phyloP scores from a whole-genome alignment of 2,888 invertebrate genomes.

The Dioctria rufipes region DNA sequence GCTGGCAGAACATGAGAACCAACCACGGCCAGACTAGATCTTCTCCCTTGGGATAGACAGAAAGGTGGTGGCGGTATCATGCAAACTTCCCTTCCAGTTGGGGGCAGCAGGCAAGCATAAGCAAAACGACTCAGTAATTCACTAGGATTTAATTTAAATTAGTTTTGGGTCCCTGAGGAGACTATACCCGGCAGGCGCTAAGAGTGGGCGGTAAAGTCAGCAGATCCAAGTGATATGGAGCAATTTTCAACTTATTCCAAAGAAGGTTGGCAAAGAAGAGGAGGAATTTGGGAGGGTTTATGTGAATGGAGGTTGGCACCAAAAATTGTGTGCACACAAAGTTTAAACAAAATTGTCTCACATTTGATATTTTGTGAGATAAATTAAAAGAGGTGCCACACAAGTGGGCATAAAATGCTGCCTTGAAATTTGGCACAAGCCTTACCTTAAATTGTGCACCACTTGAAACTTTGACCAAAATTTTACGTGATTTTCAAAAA shows the following conservation, averaged over 20 bases:
- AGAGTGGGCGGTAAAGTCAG: background rate
- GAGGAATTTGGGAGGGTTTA: background rate
- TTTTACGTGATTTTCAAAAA: no score
- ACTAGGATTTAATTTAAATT: conserved; percentile 84
- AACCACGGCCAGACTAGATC: background rate
- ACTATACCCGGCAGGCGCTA: conserved; percentile 16
- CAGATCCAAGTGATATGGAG: conserved; percentile 10
- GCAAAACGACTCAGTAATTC: conserved; percentile 74
- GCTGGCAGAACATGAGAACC: conserved; percentile 3
- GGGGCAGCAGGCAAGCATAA: conserved; percentile 17
- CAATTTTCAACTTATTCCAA: background rate
- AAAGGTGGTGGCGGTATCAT: conserved; percentile 10
- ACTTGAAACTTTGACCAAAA: no score
- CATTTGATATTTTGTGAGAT: conserved; percentile 36
- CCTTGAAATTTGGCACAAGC: conserved; percentile 15
- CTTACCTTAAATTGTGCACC: no score
- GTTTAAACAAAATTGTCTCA: conserved; percentile 31
- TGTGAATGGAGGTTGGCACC: conserved; percentile 1
- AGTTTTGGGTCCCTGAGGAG: conserved; percentile 71
- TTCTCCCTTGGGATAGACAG: background rate
- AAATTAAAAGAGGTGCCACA: conserved; percentile 10
- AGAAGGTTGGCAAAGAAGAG: no score
- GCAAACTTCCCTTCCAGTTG: background rate
- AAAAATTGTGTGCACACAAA: background rate
- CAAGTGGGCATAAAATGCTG: background rate